phyloP scores from a whole-genome alignment of 1,140 invertebrate species.

The Maconellicoccus hirsutus region DNA sequence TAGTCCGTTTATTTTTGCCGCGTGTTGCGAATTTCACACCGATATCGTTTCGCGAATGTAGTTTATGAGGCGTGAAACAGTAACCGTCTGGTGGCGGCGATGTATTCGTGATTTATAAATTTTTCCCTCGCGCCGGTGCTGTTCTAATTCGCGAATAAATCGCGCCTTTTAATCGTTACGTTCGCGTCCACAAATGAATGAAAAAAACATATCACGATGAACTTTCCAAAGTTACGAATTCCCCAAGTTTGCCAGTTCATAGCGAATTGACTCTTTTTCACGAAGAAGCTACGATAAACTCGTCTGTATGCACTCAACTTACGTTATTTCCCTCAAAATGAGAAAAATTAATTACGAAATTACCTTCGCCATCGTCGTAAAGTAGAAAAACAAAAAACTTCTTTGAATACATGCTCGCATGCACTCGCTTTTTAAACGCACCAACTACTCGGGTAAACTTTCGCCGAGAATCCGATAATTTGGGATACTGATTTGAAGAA shows the following conservation, averaged over 20 bases:
- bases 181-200: too few species aligned
- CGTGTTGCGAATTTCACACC: neutral
- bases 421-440: too few species aligned
- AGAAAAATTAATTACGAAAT: constrained; percentile 4
- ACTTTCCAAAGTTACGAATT: too few species aligned
- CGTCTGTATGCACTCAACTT: too few species aligned
- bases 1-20: neutral
- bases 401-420: too few species aligned
- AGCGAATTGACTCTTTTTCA: too few species aligned
- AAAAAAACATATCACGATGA: too few species aligned
- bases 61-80: neutral
- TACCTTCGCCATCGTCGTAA: too few species aligned
- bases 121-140: neutral
- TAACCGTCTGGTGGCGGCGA: neutral
- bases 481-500: neutral
- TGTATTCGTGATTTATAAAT: neutral
- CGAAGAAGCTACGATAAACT: too few species aligned
- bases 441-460: neutral
- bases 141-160: neutral
- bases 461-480: neutral
- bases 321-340: too few species aligned
- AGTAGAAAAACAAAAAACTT: too few species aligned
- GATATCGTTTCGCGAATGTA: neutral
- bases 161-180: neutral
- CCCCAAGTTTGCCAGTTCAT: too few species aligned